Base-by-base conservation (phyloP, 2,797 vertebrate species). In the Amblyopsis hoosieri region DNA sequence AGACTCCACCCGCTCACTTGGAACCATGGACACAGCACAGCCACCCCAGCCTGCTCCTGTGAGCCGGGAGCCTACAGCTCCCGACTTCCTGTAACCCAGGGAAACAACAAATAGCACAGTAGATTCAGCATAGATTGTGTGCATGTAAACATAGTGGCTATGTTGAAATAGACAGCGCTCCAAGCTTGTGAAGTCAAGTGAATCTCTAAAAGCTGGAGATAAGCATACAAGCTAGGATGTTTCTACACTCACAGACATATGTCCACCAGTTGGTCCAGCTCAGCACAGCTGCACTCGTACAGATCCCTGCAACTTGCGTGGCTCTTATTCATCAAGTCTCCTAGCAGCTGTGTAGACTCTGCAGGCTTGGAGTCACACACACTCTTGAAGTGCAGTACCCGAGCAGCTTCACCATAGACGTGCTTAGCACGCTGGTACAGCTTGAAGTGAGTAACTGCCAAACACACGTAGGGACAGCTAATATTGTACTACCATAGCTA, bases 11-110 rank as follows among this genome's bases (percentile, higher is more conserved):
- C 88, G 93, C 58, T 95, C 92, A 50, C 67, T 79, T 52, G 95
- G 95, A 65, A 99, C 96, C 92, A 99, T 94, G 62, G 97, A 99
- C 61, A 99, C 97, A 0, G 93, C 91, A 83, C 97, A 99, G 79
- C 97, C 97, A 31, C 97, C 97, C 97, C 97, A 99, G 66, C 97
- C 97, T 64, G 97, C 97, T 69, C 97, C 97, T 4, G 97, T 99
- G 75, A 99, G 90, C 62, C 97, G 94, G 64, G 96, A 98, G 12
- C 97, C 97, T 12, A 93, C 82, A 51, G 97, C 96, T 53, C 97
- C 97, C 9, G 90, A 94, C 70, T 92, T 92, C 89, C 97, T 99
- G 83, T 68, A 14, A 58, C 9, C 63, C 60, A 33, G 14, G 60
- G 19, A 74, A 57, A 67, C 14, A 50, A 47, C 29, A 62, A 61